These are phyloP conservation scores for Megalops atlanticus DNA, from an alignment of 2,113 vertebrate genomes.

Conservation along the genomic window DNA sequence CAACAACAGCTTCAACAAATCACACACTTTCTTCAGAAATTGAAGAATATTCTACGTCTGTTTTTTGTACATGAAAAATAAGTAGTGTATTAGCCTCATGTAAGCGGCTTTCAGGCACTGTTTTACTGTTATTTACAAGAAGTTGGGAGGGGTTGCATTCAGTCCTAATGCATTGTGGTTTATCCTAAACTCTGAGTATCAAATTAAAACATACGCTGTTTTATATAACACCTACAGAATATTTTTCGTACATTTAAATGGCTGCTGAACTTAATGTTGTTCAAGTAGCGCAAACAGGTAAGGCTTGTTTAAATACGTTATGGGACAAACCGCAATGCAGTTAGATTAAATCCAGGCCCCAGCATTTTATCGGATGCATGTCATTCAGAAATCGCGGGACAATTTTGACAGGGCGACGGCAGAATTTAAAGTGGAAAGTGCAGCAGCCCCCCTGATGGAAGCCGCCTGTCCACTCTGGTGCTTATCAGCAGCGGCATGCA, in stretches of 20 bases:
- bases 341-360: background rate
- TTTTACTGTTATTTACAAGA: slow-evolving; percentile 2
- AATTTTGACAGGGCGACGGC: background rate
- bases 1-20: background rate
- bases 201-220: no score
- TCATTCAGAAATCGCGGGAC: background rate
- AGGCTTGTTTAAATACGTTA: background rate
- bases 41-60: background rate
- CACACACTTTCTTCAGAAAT: background rate
- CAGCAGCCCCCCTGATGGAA: background rate
- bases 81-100: background rate
- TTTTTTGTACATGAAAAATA: background rate
- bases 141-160: background rate
- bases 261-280: background rate
- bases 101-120: background rate
- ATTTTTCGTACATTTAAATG: no score
- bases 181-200: no score
- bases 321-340: background rate
- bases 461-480: background rate
- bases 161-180: background rate
- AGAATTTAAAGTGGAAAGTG: slow-evolving; percentile 14
- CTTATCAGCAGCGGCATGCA: background rate
- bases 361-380: background rate
- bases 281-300: background rate
- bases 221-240: no score